A percentile compares a stretch with the other conserved stretches of the same genome.
Evolutionary conservation across 2,113 vertebrate genomes (phyloP).

Genomic region (Solea solea): DNA sequence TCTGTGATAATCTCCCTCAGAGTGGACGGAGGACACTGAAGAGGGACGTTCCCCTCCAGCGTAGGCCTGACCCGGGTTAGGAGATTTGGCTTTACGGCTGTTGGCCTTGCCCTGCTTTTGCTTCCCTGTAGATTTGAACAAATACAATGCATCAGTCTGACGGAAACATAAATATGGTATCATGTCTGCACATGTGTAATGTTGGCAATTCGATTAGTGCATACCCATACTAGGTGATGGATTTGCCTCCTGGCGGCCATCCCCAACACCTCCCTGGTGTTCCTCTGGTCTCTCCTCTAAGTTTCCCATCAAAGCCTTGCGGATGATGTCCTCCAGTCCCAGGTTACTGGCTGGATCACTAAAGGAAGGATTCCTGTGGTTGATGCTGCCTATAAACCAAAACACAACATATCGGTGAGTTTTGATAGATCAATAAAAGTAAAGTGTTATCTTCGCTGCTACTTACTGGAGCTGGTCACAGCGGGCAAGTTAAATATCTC

Average conservation of each 20-base stretch:
- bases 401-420: constrained; percentile 13
- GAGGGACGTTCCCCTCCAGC: constrained; percentile 89
- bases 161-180: background rate
- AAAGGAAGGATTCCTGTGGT: constrained; percentile 93
- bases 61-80: constrained; percentile 92
- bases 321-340: constrained; percentile 97
- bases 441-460: background rate
- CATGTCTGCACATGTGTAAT: background rate
- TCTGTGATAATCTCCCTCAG: constrained; percentile 96
- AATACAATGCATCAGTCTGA: constrained; percentile 7
- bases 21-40: constrained; percentile 96
- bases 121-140: constrained; percentile 76
- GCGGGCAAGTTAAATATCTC: constrained; percentile 99
- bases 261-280: constrained; percentile 83
- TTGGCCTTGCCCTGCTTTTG: constrained; percentile 92
- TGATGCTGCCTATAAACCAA: constrained; percentile 86
- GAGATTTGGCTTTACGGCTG: constrained; percentile 94
- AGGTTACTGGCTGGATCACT: constrained; percentile 96
- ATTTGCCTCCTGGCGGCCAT: constrained; percentile 89
- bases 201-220: constrained; percentile 5
- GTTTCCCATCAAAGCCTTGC: constrained; percentile 97
- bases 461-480: constrained; percentile 94
- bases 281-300: constrained; percentile 96
- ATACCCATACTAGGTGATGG: constrained; percentile 91
- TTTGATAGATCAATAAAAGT: background rate